Evolutionary conservation across 2,113 vertebrate genomes (phyloP).

Genomic region (Atlantisia rogersi): DNA sequence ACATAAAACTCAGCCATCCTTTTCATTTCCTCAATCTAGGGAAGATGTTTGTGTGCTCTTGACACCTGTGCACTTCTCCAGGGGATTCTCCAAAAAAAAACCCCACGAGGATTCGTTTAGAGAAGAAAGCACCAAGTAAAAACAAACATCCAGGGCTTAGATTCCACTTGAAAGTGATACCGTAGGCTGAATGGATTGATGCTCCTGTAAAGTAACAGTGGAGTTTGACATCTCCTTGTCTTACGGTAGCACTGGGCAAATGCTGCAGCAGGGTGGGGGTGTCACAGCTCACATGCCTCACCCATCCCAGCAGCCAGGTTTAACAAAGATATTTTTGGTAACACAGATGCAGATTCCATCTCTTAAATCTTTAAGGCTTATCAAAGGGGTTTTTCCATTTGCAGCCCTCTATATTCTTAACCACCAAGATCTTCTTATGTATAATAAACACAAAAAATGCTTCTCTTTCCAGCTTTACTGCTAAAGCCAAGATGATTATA

Average conservation of each 20-base stretch:
- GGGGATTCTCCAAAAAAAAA: background rate
- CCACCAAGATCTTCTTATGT: constrained; percentile 45
- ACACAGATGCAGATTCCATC: constrained; percentile 28
- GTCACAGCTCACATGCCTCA: background rate
- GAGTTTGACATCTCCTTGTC: background rate
- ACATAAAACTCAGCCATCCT: background rate
- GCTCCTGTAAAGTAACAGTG: background rate
- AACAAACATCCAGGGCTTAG: background rate
- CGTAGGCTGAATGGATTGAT: background rate
- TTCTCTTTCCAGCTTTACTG: constrained; percentile 58
- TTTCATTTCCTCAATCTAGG: background rate
- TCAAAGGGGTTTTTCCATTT: constrained; percentile 26
- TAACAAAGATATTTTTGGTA: constrained; percentile 46
- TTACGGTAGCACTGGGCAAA: background rate
- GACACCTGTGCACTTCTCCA: background rate
- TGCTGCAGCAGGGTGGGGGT: background rate
- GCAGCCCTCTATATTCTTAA: constrained; percentile 31
- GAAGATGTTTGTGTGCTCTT: background rate
- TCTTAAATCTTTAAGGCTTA: constrained; percentile 59
- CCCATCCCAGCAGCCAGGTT: background rate
- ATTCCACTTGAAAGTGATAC: background rate
- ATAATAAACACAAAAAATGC: constrained; percentile 59
- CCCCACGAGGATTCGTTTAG: background rate
- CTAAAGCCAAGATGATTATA: constrained; percentile 66
- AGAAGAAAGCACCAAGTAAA: background rate